Evolutionary conservation across 2,797 vertebrate species (phyloP).

Genomic region (Epinephelus awoara): DNA sequence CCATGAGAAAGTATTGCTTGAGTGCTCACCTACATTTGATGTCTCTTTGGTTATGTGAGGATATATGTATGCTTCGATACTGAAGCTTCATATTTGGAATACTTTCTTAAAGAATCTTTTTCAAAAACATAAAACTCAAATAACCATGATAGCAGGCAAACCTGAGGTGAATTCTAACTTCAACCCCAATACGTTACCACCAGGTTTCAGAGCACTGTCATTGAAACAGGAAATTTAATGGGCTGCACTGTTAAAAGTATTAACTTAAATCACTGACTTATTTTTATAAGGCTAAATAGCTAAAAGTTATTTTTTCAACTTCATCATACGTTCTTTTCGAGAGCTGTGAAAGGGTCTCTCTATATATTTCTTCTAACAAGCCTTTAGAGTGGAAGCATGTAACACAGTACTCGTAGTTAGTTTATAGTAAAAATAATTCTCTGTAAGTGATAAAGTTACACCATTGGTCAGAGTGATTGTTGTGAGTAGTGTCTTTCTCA

Average conservation of each 20-base stretch:
- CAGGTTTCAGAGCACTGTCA: background rate
- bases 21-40: background rate
- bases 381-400: background rate
- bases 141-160: background rate
- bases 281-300: background rate
- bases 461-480: too few species aligned
- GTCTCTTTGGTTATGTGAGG: background rate
- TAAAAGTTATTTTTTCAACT: too few species aligned
- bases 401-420: too few species aligned
- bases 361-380: background rate
- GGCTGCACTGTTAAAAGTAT: background rate
- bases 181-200: background rate
- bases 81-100: background rate
- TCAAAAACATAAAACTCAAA: background rate
- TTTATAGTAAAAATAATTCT: too few species aligned
- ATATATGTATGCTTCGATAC: background rate
- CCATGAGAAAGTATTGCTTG: background rate
- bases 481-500: too few species aligned
- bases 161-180: background rate
- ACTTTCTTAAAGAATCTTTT: background rate
- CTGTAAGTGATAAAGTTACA: too few species aligned
- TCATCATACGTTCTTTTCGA: too few species aligned
- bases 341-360: background rate
- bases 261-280: background rate
- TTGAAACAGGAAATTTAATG: background rate